Evolutionary conservation across 1,140 invertebrate species (phyloP).

Genomic region (Melanaphis sacchari): DNA sequence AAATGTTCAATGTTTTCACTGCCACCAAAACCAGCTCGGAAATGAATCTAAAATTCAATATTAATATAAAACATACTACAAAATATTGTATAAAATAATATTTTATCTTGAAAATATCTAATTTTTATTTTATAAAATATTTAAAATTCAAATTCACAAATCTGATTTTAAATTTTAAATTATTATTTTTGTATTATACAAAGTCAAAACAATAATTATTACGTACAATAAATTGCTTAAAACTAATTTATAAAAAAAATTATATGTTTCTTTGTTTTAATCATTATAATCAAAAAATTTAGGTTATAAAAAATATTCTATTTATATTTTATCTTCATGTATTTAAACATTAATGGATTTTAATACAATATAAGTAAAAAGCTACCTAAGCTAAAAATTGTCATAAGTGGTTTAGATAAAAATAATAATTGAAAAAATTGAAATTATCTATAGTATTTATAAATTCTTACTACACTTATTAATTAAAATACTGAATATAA

Average conservation of each 20-base stretch:
- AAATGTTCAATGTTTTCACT: constrained; percentile 77
- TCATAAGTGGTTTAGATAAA: background rate
- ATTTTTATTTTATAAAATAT: background rate
- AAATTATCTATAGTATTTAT: background rate
- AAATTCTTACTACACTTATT: background rate
- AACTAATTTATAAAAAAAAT: too few relatives aligned
- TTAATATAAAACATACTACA: background rate
- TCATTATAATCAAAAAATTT: background rate
- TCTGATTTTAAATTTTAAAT: too few relatives aligned
- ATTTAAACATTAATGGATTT: background rate
- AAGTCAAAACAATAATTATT: background rate
- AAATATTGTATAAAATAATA: constrained; percentile 1
- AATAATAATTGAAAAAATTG: background rate
- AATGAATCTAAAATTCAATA: constrained; percentile 75
- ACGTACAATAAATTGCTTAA: too few relatives aligned
- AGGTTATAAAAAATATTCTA: background rate
- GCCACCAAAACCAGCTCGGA: constrained; percentile 80
- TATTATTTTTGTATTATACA: background rate
- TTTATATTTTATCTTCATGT: background rate
- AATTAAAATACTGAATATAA: background rate
- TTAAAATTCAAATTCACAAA: background rate
- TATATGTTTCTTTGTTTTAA: too few relatives aligned
- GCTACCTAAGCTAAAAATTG: background rate
- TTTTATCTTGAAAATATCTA: background rate
- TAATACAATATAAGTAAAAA: background rate